Percentiles rank a stretch among this genome's conserved stretches.
Evolutionary conservation across 2,797 vertebrate genomes (phyloP).

Genomic region (Sebastes kiyomatsui): DNA sequence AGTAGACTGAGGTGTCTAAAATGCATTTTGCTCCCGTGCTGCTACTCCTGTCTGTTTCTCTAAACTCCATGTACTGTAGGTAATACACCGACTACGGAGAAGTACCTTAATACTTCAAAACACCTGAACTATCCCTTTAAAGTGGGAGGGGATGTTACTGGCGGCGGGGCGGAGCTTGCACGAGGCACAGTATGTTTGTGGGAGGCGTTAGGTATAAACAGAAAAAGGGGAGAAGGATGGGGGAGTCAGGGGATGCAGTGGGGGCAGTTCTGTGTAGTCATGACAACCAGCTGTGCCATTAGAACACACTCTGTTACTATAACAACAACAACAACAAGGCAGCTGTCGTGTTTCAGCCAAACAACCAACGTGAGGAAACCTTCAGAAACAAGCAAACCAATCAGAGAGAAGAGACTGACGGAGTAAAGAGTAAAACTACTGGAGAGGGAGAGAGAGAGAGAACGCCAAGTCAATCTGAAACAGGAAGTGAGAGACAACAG

Average conservation of each 20-base stretch:
- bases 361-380: constrained; percentile 54
- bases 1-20: no score
- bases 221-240: not conserved
- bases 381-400: constrained; percentile 42
- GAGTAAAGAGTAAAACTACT: not conserved
- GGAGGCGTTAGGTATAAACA: constrained; percentile 38
- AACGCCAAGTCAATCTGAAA: constrained; percentile 27
- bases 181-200: constrained; percentile 15
- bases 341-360: constrained; percentile 67
- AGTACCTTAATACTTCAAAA: not conserved
- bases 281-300: constrained; percentile 75
- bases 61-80: no score
- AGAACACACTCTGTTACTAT: constrained; percentile 63
- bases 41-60: no score
- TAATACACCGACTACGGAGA: no score
- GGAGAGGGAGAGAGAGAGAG: constrained; percentile 1
- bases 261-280: constrained; percentile 58
- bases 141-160: not conserved
- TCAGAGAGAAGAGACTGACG: constrained; percentile 10
- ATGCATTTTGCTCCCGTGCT: no score
- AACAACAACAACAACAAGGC: constrained; percentile 44
- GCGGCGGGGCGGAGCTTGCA: constrained; percentile 63
- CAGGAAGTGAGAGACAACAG: constrained; percentile 33
- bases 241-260: not conserved
- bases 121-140: not conserved